Evolutionary conservation across 2,888 invertebrate genomes (phyloP), one percentile per base, ranked within the genome.

Genomic region (Meliscaeva auricollis): DNA sequence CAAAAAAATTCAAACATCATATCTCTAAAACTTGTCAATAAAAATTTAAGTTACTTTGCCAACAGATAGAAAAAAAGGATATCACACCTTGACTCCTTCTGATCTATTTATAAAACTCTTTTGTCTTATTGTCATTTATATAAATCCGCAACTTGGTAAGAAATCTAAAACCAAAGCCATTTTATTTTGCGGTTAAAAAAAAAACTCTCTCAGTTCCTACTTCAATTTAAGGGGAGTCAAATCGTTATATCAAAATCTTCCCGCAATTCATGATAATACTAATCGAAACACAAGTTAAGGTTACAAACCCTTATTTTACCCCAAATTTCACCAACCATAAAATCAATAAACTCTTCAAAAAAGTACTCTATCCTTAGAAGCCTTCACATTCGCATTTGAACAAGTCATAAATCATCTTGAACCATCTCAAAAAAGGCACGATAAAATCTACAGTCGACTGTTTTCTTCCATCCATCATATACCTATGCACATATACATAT

Each of bases 391-490:
- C 6, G 9, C 8, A 60, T 22, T 22, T 60, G 22, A 60, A 60
- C 58, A 60, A 60, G 38, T 22, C 60, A 60, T 60, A 60, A 38
- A 60, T 60, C 38, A 41, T 60, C 22, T 41, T 20, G 35, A 41
- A 60, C 6, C 58, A 58, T 38, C 20, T 22, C 20, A 3, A 13
- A 54, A 56, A 11, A 17, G 13, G 20, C 13, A n/a, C 6, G 8
- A 38, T 56, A 13, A 38, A 58, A 38, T 58, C 56, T 35, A 38
- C 35, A n/a, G 41, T 15, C 3, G 26, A 3, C 26, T 26, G 4
- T 56, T 32, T 56, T 41, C 8, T 60, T n/a, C 6, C 60, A 62
- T 62, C 26, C 44, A 62, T 62, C 60, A 62, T 60, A 35, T 15
- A 17, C 1, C 13, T n/a, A 20, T 8, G 6, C 11, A 11, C 8